Evolutionary conservation across 2,113 vertebrate genomes (phyloP), one percentile per base, ranked within the genome.

Genomic region (Carettochelys insculpta): DNA sequence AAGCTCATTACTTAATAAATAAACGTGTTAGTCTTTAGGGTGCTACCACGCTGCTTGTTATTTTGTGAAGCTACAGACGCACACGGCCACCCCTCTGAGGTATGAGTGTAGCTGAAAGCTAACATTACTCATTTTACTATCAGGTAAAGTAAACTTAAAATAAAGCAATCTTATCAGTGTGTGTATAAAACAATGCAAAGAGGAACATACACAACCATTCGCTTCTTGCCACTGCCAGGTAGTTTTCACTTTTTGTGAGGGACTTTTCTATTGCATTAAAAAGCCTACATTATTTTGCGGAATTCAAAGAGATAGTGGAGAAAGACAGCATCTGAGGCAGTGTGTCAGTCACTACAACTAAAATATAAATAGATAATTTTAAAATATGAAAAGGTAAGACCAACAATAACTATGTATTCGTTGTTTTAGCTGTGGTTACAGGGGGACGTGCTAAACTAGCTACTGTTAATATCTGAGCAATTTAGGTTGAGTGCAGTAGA

Each of bases 281-380:
- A 12, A 76, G 41, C 1, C 1, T 14, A 12, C 45, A 48, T 84
- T 81, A 76, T 1, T 51, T 83, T 54, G 41, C 2, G 1, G 52
- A 85, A 77, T 47, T 83, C 73, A 92, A 76, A 77, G 84, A 78
- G 52, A 7, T 53, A 16, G 82, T 68, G 25, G 51, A 0, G 0
- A 52, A n/a, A 58, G 53, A 20, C 45, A 89, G 48, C 13, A 31
- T 58, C 17, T 79, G 27, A 10, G 86, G 41, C 53, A 58, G 19
- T 75, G 85, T 88, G 10, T 51, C 56, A 51, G 83, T 58, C 77
- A 45, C 34, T 58, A 92, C 90, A 86, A 96, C 86, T 95, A 83
- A 71, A 96, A 91, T 12, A 85, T 38, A 91, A 86, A 13, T 16
- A 88, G 47, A 24, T 77, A 90, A 86, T 78, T 85, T 29, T 87